Conservation (phyloP, 2,113 vertebrate genomes). For the Archilochus colubris region DNA sequence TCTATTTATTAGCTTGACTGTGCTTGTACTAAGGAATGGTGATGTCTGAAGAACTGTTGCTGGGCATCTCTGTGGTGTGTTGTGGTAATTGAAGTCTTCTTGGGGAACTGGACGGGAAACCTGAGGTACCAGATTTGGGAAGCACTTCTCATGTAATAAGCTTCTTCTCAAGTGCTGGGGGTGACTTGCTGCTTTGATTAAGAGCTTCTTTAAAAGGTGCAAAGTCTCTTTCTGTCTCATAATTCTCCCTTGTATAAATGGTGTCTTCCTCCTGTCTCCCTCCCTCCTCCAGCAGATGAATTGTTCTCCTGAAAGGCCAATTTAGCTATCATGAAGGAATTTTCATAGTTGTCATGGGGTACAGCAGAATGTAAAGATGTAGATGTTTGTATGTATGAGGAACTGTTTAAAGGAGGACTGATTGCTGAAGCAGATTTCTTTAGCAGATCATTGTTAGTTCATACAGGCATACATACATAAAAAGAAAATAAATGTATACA, state of each 20-base stretch:
- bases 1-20: not conserved
- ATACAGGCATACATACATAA: not conserved
- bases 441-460: not conserved
- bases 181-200: slow-evolving; percentile 2
- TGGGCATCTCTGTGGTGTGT: not conserved
- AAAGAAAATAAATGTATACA: not conserved
- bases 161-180: not conserved
- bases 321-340: not conserved
- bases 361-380: not conserved
- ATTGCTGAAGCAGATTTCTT: not conserved
- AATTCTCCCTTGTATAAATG: not conserved
- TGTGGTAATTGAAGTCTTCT: not conserved
- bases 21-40: not conserved
- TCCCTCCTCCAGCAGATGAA: not conserved
- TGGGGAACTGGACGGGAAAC: not conserved
- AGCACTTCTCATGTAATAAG: not conserved
- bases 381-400: not conserved
- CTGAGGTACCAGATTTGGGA: not conserved
- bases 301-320: not conserved
- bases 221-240: slow-evolving; percentile 3
- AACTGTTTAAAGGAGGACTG: slow-evolving; percentile 10
- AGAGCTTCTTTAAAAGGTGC: not conserved
- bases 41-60: not conserved
- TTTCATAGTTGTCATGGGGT: not conserved
- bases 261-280: not conserved